Base-by-base conservation (phyloP, 2,113 vertebrate species). In the Bagarius yarrelli region DNA sequence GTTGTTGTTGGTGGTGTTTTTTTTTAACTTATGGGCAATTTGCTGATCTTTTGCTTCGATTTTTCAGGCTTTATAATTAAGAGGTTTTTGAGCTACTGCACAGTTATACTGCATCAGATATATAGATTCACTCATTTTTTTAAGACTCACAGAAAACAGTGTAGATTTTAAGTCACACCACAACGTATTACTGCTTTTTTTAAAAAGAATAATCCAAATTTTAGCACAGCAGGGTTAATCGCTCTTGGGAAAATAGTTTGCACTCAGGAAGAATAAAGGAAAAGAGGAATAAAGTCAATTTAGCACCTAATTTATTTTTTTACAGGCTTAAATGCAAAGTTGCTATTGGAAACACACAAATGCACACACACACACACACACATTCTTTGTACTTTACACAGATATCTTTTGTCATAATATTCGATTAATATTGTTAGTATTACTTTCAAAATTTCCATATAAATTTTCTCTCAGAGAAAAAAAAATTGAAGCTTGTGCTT, bases 141-240 rank as follows among this genome's bases (percentile, higher is more conserved):
- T 50, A 36, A 74, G 57, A 81, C 80, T 61, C 59, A 30, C 19
- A 87, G 88, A 89, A 90, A 87, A 85, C 87, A 83, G 80, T 59
- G 70, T 78, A 77, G 27, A 85, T 71, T 60, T 79, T 60, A 55
- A 80, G 86, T 85, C 83, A 86, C 86, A 87, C 88, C 86, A 85
- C 61, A 36, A 69, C 64, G 81, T 76, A 60, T 2, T 72, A 70
- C 63, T 81, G 52, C 47, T 79, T 81, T 80, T 71, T 76, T 84
- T 84, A 76, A 79, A 56, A 56, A 61, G 32, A 61, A 57, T 11
- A 77, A 30, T 57, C 70, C 18, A 59, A 64, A 32, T 81, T 70
- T 27, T 27, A 13, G 0, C 27, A 14, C 12, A 67, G 12, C 47
- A 47, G 15, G 4, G 6, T 23, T 30, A 81, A 66, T 15, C 36